Conservation (phyloP, 2,797 vertebrate species). For the Morus bassanus region DNA sequence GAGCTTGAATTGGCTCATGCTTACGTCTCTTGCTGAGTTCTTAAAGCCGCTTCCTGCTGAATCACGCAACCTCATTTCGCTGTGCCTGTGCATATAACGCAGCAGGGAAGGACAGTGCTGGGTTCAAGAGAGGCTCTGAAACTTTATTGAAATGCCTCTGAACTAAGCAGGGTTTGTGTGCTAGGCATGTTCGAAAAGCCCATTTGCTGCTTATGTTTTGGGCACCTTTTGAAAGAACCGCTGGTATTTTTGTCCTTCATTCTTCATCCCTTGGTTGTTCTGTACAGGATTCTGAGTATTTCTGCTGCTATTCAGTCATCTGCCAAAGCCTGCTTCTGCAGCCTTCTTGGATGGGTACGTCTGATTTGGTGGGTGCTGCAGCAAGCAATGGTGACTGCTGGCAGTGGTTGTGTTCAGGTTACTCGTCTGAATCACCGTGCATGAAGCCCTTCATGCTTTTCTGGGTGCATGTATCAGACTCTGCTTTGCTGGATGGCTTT, state of each 20-base stretch:
- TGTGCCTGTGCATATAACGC: background rate
- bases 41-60: background rate
- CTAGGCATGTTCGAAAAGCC: background rate
- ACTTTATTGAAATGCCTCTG: background rate
- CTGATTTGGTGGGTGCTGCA: background rate
- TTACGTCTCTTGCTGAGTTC: background rate
- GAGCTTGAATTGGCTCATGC: background rate
- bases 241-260: background rate
- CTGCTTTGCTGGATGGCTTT: background rate
- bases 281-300: background rate
- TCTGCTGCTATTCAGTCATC: background rate
- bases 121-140: background rate
- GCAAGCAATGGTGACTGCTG: background rate
- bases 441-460: background rate
- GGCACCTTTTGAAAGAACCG: background rate
- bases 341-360: background rate
- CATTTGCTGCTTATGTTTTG: background rate
- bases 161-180: background rate
- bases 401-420: background rate
- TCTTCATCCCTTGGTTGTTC: background rate
- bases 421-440: background rate
- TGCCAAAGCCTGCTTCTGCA: background rate
- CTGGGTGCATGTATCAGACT: background rate
- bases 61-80: background rate
- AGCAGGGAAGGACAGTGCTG: background rate